A percentile compares a stretch with the other conserved stretches of the same genome.
phyloP scores from a whole-genome alignment of 2,113 vertebrate genomes.

The Pygoscelis adeliae region DNA sequence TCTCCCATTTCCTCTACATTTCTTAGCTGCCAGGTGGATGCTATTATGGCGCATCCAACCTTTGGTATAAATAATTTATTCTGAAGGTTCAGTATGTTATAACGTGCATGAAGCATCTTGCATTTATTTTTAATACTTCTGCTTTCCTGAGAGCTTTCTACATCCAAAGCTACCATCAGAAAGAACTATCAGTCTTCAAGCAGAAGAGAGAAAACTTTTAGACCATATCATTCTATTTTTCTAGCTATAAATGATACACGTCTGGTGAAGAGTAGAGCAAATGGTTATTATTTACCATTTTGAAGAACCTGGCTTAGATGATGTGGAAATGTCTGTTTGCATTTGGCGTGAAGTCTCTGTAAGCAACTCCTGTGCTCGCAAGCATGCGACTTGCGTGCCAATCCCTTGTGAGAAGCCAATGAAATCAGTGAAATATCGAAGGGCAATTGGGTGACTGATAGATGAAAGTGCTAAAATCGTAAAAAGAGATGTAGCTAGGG shows the following conservation, averaged over 20 bases:
- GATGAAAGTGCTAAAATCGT: neutral
- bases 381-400: accelerated
- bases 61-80: slow-evolving; percentile 60
- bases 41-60: slow-evolving; percentile 15
- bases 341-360: neutral
- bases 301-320: neutral
- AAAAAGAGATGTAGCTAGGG: neutral
- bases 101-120: neutral
- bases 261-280: neutral
- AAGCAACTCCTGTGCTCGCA: neutral
- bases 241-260: neutral
- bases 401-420: neutral
- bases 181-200: slow-evolving; percentile 3
- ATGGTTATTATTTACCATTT: slow-evolving; percentile 6
- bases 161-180: slow-evolving; percentile 21
- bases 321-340: neutral
- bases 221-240: slow-evolving; percentile 20
- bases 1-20: neutral
- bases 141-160: slow-evolving; percentile 36
- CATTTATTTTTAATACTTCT: slow-evolving; percentile 64
- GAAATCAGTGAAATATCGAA: neutral
- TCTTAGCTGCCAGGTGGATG: slow-evolving; percentile 36
- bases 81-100: slow-evolving; percentile 36
- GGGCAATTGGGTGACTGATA: neutral
- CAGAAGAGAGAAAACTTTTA: slow-evolving; percentile 13